phyloP scores from a whole-genome alignment of 2,888 invertebrate genomes.

The Meteorus colon region DNA sequence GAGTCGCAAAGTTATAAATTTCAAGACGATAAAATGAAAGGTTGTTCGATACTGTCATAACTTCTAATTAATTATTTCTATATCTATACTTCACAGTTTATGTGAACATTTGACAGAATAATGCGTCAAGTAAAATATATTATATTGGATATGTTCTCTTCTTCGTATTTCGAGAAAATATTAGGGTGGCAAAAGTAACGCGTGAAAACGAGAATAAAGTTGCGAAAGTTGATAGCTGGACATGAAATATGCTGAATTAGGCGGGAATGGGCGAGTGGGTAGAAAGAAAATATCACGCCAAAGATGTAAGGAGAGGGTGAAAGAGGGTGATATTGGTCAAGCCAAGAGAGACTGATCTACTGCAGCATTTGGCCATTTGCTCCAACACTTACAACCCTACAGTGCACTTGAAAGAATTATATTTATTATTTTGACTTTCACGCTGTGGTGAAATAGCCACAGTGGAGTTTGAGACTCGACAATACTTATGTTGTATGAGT shows the following conservation, averaged over 20 bases:
- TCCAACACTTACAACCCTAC: slow-evolving; percentile 31
- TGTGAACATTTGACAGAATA: background rate
- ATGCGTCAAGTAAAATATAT: background rate
- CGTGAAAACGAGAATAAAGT: background rate
- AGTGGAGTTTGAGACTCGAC: background rate
- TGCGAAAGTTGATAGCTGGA: background rate
- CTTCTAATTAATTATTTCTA: too few relatives aligned
- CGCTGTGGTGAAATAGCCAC: slow-evolving; percentile 28
- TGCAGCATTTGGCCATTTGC: slow-evolving; percentile 48
- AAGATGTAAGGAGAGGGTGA: slow-evolving; percentile 33
- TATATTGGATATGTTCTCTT: background rate
- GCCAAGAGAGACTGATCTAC: slow-evolving; percentile 52
- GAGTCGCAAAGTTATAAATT: too few relatives aligned
- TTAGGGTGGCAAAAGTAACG: slow-evolving; percentile 17
- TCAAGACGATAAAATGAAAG: too few relatives aligned
- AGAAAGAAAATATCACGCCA: slow-evolving; percentile 28
- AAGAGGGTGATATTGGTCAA: slow-evolving; percentile 36
- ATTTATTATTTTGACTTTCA: slow-evolving; percentile 64
- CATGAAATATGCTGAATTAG: slow-evolving; percentile 23
- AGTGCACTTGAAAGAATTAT: slow-evolving; percentile 44
- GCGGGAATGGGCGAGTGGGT: slow-evolving; percentile 21
- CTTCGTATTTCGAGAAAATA: background rate
- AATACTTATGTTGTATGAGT: background rate
- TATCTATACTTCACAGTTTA: too few relatives aligned
- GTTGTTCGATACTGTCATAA: too few relatives aligned